Base-by-base conservation (phyloP, 2,113 vertebrate genomes). In the Ciconia boyciana region DNA sequence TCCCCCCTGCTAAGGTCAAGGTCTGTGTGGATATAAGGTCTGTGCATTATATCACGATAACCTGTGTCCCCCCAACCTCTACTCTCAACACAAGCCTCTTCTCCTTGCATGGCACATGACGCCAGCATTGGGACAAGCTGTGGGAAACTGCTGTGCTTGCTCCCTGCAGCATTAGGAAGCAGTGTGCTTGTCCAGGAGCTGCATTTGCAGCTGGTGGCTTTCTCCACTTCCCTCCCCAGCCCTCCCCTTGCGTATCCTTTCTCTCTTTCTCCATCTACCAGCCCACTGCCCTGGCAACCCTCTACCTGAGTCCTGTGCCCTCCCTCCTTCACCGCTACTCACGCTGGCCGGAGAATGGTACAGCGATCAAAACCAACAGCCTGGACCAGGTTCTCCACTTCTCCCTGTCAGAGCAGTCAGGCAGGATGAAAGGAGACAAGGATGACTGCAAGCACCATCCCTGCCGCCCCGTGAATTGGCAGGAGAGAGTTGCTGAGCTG, bases 331-430 rank as follows among this genome's bases (percentile, higher is more conserved):
- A 41, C 31, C 1, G 2, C 32, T 72, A 98, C 99, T 99, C 97
- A 99, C 99, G 98, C 99, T 39, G 99, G 99, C 87, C 99, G 98
- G 94, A 99, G 99, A 94, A 99, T 95, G 32, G 99, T 96, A 21
- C 97, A 99, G 58, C 95, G 97, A 58, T 99, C 98, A 97, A 99
- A 99, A 36, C 97, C 98, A 70, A 99, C 77, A 49, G 97, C 98
- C 95, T 98, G 98, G 48, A 99, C 97, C 26, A 98, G 98, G 68
- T 98, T 99, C 96, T 99, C 99, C 44, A 99, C 98, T 98, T 99
- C 98, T 89, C 99, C 99, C 99, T 99, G 96, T 61, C 96, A 91
- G 77, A 52, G 57, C 52, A 36, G 91, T 18, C 5, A 1, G 65
- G 57, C n/a, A 82, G 76, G 77, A 79, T 39, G 32, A 94, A 90